phyloP scores from a whole-genome alignment of 2,113 vertebrate species.

The Rattus norvegicus region GRCr8 NC_086021.1:49474001-49474500 shows the following conservation, averaged over 20 bases:
- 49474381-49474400: neutral
- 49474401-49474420: neutral
- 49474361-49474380: neutral
- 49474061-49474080: conserved; percentile 46
- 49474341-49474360: neutral
- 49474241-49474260: neutral
- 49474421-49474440: neutral
- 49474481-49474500: neutral
- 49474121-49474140: neutral
- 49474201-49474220: neutral
- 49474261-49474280: conserved; percentile 23
- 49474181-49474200: neutral
- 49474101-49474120: neutral
- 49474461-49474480: conserved; percentile 37
- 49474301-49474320: neutral
- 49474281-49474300: neutral
- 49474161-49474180: conserved; percentile 32
- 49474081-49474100: conserved; percentile 2
- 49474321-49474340: neutral
- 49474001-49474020: neutral
- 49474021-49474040: conserved; percentile 30
- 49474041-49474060: neutral
- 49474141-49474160: conserved; percentile 19
- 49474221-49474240: neutral
- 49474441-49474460: conserved; percentile 16